phyloP scores from a whole-genome alignment of 2,888 invertebrate species.

The Dicycla oo region DNA sequence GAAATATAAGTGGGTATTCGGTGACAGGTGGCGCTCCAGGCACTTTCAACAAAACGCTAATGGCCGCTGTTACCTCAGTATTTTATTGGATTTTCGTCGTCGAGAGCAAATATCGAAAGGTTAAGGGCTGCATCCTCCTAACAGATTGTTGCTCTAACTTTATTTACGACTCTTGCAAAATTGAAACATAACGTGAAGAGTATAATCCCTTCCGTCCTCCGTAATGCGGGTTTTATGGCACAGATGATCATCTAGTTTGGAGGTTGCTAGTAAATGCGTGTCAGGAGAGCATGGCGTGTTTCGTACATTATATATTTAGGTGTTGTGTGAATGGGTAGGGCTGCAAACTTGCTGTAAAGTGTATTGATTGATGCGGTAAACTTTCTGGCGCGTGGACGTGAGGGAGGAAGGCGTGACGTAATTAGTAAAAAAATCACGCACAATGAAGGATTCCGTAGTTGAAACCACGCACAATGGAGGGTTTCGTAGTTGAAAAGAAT shows the following conservation, averaged over 20 bases:
- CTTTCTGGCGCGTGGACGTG: conserved; percentile 23
- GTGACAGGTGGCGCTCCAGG: conserved; percentile 64
- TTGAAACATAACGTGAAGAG: conserved; percentile 60
- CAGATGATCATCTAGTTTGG: conserved; percentile 50
- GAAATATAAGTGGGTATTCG: conserved; percentile 53
- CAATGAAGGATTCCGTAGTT: too few relatives aligned
- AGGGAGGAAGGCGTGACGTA: conserved; percentile 1
- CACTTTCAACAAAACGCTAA: conserved; percentile 66
- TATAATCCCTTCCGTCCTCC: conserved; percentile 56
- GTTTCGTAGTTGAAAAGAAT: too few relatives aligned
- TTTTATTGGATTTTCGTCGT: conserved; percentile 67
- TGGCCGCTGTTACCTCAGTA: conserved; percentile 62
- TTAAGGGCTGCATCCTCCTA: conserved; percentile 55
- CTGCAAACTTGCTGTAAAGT: conserved; percentile 21
- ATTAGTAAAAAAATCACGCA: conserved; percentile 29
- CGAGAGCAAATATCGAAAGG: conserved; percentile 61
- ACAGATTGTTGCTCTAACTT: conserved; percentile 60
- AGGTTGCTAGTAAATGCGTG: conserved; percentile 42
- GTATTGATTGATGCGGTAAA: conserved; percentile 50
- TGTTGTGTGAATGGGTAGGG: conserved; percentile 26
- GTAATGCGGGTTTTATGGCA: conserved; percentile 61
- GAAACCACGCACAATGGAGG: too few relatives aligned
- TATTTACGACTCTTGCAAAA: conserved; percentile 63
- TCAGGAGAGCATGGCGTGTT: conserved; percentile 25
- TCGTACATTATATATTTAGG: conserved; percentile 41